Evolutionary conservation across 2,797 vertebrate genomes (phyloP), one percentile per base, ranked within the genome.

Genomic region (Galaxias olidus): DNA sequence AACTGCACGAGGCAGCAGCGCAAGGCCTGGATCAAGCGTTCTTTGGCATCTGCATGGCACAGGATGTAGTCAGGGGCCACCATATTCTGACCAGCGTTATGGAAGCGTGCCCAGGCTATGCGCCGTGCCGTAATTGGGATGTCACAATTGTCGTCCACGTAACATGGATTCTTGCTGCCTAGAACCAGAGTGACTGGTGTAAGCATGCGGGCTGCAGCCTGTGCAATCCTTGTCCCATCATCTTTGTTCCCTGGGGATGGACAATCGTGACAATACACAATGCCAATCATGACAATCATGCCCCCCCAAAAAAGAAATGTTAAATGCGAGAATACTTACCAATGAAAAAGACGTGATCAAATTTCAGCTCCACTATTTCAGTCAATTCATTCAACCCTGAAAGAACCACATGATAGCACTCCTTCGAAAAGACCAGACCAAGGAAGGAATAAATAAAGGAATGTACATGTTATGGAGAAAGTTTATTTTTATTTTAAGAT

Each of bases 51-150:
- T 0, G 51, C 40, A 45, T 91, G 90, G 72, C 92, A 93, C 51
- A 92, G 75, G 64, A 93, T 70, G 72, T 91, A 92, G 77, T 89
- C 88, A 0, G 92, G 91, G 4, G 92, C 91, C 65, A 85, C 87
- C 4, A 84, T 46, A 57, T 87, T 92, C 78, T 94, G 92, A 9
- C 91, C 93, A 0, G 87, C 83, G 18, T 92, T 93, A 50, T 92
- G 87, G 78, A 92, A 93, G 62, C 90, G 84, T 0, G 90, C 91
- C 91, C 91, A 94, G 42, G 91, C 81, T 12, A 93, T 90, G 66
- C 90, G 89, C 10, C 83, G 89, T 0, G 88, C 88, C 0, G 89
- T 66, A 12, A 64, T 80, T 55, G 65, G 8, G 20, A 92, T 68
- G 72, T 93, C 92, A 69, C 90, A 91, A 7, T 87, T 62, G 53